phyloP scores from a whole-genome alignment of 1,140 invertebrate species.

The Ceratina australensis region DNA sequence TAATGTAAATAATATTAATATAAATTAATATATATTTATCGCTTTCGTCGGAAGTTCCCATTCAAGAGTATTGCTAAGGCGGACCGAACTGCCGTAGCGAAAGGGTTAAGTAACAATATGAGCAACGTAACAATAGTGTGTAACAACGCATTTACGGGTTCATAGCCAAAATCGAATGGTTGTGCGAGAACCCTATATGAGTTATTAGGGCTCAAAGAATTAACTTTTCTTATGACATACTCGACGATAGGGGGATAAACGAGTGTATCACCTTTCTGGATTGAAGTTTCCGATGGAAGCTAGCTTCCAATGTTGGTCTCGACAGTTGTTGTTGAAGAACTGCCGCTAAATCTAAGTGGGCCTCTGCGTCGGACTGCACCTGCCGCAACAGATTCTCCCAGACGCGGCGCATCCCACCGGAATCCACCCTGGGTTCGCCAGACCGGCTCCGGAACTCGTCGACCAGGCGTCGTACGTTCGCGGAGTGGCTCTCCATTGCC shows the following conservation, averaged over 20 bases:
- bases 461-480: slow-evolving; percentile 93
- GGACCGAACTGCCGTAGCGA: too few relatives aligned
- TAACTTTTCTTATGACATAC: too few relatives aligned
- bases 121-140: too few relatives aligned
- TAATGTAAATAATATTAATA: too few relatives aligned
- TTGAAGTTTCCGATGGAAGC: slow-evolving; percentile 95
- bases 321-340: slow-evolving; percentile 90
- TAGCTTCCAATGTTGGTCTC: slow-evolving; percentile 91
- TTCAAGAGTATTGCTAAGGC: too few relatives aligned
- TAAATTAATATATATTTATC: too few relatives aligned
- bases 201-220: too few relatives aligned
- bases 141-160: too few relatives aligned
- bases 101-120: too few relatives aligned
- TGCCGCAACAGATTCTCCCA: slow-evolving; percentile 96
- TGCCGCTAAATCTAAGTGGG: slow-evolving; percentile 92
- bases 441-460: slow-evolving; percentile 93
- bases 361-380: slow-evolving; percentile 94
- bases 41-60: too few relatives aligned
- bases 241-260: background rate
- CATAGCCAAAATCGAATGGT: too few relatives aligned
- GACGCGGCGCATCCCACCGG: slow-evolving; percentile 90
- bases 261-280: slow-evolving; percentile 85
- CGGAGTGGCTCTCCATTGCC: slow-evolving; percentile 94
- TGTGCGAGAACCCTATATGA: too few relatives aligned
- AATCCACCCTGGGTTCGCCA: slow-evolving; percentile 92